Percentiles rank a stretch among this genome's conserved stretches.
Conservation (phyloP, 2,888 invertebrate species). For the Achlya flavicornis region DNA sequence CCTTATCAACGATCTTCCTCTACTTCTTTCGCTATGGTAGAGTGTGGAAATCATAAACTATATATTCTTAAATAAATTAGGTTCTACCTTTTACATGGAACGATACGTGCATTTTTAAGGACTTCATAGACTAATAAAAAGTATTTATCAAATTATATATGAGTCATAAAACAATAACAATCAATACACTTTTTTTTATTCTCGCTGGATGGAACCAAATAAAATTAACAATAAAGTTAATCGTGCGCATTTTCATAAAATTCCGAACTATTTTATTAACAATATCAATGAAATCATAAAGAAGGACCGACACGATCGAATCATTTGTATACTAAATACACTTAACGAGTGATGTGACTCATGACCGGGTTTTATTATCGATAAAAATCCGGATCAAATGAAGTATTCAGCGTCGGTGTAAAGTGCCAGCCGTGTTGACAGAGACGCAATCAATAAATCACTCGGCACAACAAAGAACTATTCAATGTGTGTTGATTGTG, state of each 20-base stretch:
- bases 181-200: background rate
- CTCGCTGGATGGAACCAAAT: slow-evolving; percentile 2
- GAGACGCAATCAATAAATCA: slow-evolving; percentile 84
- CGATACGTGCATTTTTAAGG: too few species aligned
- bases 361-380: slow-evolving; percentile 76
- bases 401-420: slow-evolving; percentile 78
- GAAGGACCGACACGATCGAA: slow-evolving; percentile 51
- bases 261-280: slow-evolving; percentile 28
- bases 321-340: slow-evolving; percentile 80
- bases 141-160: too few species aligned
- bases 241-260: slow-evolving; percentile 18
- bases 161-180: background rate
- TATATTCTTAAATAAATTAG: too few species aligned
- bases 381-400: slow-evolving; percentile 84
- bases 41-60: too few species aligned
- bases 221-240: slow-evolving; percentile 11
- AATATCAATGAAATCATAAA: slow-evolving; percentile 47
- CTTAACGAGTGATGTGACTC: slow-evolving; percentile 80
- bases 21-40: too few species aligned
- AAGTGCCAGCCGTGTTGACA: slow-evolving; percentile 80
- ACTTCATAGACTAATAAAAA: background rate
- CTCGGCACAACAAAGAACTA: slow-evolving; percentile 76
- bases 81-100: too few species aligned
- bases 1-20: too few species aligned
- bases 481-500: slow-evolving; percentile 84